These are phyloP conservation scores for Coptodon bakossiorum DNA, from an alignment of 2,113 vertebrate genomes.

Conservation along the genomic window DNA sequence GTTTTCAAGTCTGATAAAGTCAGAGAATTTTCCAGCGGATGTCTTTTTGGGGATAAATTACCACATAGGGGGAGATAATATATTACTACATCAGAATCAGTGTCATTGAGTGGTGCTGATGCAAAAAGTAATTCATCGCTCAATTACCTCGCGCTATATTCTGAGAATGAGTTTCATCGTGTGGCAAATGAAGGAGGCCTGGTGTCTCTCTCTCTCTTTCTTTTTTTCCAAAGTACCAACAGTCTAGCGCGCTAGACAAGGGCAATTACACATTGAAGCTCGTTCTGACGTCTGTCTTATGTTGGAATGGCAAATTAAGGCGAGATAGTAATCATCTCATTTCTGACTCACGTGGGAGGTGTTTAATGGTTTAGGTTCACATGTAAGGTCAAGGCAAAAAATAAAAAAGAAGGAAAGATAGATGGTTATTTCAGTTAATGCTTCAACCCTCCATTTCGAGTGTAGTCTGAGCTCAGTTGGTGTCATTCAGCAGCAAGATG, in stretches of 20 bases:
- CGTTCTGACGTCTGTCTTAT: conserved; percentile 2
- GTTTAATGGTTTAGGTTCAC: conserved; percentile 5
- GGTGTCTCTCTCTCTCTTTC: neutral
- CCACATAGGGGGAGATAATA: conserved; percentile 36
- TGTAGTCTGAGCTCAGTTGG: neutral
- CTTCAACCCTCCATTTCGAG: neutral
- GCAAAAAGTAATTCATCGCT: conserved; percentile 60
- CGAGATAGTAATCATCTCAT: conserved; percentile 23
- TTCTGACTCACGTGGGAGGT: neutral
- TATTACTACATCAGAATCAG: conserved; percentile 52
- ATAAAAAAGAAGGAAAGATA: neutral
- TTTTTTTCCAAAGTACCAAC: conserved; percentile 1
- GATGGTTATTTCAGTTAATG: neutral
- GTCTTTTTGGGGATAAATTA: conserved; percentile 38
- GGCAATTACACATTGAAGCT: conserved; percentile 35
- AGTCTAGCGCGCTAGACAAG: conserved; percentile 23
- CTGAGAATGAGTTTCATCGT: conserved; percentile 37
- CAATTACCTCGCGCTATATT: conserved; percentile 53
- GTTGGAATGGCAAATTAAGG: conserved; percentile 35
- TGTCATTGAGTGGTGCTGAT: conserved; percentile 53
- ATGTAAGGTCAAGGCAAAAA: conserved; percentile 2
- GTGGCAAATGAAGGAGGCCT: conserved; percentile 45
- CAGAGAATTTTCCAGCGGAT: neutral
- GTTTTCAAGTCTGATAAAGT: neutral
- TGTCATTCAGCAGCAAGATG: conserved; percentile 12